Conservation (phyloP, 2,888 invertebrate species). For the Linyphia triangularis region DNA sequence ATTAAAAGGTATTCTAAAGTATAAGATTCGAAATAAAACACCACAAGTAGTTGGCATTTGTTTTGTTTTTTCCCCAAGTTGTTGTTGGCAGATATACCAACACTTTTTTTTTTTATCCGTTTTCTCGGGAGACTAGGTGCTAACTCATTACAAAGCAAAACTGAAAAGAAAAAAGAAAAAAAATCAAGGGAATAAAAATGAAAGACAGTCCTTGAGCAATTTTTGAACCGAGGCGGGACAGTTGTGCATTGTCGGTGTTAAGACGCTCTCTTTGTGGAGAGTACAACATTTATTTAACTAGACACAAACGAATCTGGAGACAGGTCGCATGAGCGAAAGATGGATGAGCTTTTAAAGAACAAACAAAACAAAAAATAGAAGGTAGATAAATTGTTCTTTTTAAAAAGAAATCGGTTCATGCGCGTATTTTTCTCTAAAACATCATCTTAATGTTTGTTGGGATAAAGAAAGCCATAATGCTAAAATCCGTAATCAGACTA, state of each 20-base stretch:
- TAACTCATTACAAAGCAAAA: not conserved
- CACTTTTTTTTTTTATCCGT: not conserved
- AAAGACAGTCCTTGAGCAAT: conserved; percentile 50
- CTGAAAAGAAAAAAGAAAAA: not conserved
- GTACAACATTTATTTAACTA: not conserved
- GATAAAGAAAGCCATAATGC: too few species aligned
- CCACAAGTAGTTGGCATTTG: not conserved
- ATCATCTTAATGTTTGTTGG: too few species aligned
- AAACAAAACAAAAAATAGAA: too few species aligned
- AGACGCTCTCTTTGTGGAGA: not conserved
- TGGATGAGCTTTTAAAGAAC: not conserved
- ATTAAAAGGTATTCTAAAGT: too few species aligned
- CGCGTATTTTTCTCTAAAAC: too few species aligned
- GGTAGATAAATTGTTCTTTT: too few species aligned
- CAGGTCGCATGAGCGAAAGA: conserved; percentile 22
- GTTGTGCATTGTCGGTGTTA: not conserved
- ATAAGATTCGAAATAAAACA: too few species aligned
- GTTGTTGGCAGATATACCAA: not conserved
- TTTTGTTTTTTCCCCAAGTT: not conserved
- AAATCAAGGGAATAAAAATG: not conserved
- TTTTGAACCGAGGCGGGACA: conserved; percentile 16
- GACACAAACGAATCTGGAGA: not conserved
- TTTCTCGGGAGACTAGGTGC: not conserved
- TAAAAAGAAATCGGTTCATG: too few species aligned
- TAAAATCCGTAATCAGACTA: too few species aligned